Percentiles rank a stretch among this genome's conserved stretches.
Evolutionary conservation across 2,113 vertebrate genomes (phyloP).

Genomic region (Aegotheles bennettii): DNA sequence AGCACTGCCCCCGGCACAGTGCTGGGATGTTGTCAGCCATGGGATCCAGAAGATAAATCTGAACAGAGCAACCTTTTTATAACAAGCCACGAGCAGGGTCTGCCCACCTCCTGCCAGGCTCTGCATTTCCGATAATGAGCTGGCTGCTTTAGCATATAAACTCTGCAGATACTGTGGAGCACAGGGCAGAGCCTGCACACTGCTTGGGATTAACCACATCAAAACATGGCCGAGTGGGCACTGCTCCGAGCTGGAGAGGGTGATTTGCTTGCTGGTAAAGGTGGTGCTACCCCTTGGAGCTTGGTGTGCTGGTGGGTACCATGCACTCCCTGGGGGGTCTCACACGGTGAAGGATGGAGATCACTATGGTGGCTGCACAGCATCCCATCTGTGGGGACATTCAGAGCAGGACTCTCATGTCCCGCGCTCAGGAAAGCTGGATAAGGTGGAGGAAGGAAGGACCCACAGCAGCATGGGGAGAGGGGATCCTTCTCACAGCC

Average conservation of each 20-base stretch:
- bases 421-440: neutral
- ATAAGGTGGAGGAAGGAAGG: neutral
- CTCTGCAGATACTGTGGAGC: neutral
- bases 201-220: neutral
- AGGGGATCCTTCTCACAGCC: neutral
- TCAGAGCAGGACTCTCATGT: neutral
- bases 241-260: neutral
- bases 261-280: accelerated
- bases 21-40: neutral
- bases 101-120: neutral
- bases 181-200: neutral
- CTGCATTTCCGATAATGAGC: neutral
- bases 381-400: neutral
- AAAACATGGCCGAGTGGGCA: accelerated
- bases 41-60: neutral
- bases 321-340: accelerated
- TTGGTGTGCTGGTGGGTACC: accelerated
- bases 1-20: neutral
- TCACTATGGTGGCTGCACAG: neutral
- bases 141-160: neutral
- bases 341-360: neutral
- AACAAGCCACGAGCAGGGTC: neutral
- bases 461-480: neutral
- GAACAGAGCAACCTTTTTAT: neutral
- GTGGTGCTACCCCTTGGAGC: accelerated